Base-by-base conservation (phyloP, 2,113 vertebrate genomes). In the Brachypodius melanocephalos region DNA sequence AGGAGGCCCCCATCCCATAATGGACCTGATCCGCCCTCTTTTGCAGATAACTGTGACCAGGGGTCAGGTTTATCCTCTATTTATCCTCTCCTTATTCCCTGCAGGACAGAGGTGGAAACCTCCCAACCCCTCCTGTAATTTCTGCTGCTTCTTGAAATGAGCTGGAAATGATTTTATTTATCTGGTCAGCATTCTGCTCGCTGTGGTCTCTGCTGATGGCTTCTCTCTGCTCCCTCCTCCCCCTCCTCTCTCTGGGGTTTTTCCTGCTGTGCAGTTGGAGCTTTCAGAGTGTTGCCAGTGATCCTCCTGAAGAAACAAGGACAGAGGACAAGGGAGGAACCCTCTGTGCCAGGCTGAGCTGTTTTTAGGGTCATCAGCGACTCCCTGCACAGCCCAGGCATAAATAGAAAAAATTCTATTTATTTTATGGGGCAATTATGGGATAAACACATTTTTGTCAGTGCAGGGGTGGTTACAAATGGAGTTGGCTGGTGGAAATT, bases 101-200 rank as follows among this genome's bases (percentile, higher is more conserved):
- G 38, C 71, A 89, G 73, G 42, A 82, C 31, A 90, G 32, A 88
- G 82, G 52, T 71, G 40, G 25, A 18, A 25, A 66, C 61, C 80
- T 89, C 76, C 80, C 85, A 65, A 43, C 79, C 72, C 49, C 61
- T 91, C 77, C 62, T 5, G 4, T 28, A 45, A 81, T 88, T 88
- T 57, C 65, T 63, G 95, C 61, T 89, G 85, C 36, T 43, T 29
- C 48, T 83, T 58, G 86, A 52, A 81, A 91, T 57, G 38, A 57
- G 20, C 71, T 91, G 95, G 79, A 82, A 68, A 77, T 15, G 31
- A 73, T 84, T 91, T 86, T 78, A 78, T 93, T 96, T 83, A 24
- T 77, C 63, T 52, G 89, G 54, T 29, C 85, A 89, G 81, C 81
- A 62, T 38, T 75, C 66, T 58, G 45, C 21, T 61, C 82, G 61